These are phyloP conservation scores for Silurus meridionalis DNA, from an alignment of 2,113 vertebrate species.

Conservation along the genomic window DNA sequence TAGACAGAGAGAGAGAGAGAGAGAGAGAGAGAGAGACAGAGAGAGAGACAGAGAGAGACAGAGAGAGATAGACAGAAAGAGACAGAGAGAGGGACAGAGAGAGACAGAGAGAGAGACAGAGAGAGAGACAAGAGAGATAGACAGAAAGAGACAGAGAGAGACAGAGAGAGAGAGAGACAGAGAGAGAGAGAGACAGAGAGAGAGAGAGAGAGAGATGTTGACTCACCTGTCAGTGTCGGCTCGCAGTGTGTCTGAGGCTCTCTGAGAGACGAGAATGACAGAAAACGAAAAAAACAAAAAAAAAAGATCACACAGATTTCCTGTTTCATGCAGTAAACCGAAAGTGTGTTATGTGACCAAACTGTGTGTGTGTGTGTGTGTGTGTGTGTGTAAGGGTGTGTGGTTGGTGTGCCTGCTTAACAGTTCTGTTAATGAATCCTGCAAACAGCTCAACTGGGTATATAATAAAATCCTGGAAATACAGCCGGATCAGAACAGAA, in stretches of 20 bases:
- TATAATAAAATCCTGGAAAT: neutral
- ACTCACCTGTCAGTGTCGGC: conserved; percentile 78
- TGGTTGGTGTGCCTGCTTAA: neutral
- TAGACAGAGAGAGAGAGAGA: no score
- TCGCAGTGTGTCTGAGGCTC: conserved; percentile 72
- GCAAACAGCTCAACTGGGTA: neutral
- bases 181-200: no score
- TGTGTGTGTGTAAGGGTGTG: conserved; percentile 15
- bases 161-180: no score
- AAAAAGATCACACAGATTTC: conserved; percentile 31
- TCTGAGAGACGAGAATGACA: conserved; percentile 64
- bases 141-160: no score
- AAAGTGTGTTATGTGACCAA: conserved; percentile 12
- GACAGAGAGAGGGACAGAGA: no score
- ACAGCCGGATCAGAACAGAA: neutral
- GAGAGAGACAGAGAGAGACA: no score
- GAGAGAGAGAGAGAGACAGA: neutral
- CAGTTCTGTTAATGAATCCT: neutral
- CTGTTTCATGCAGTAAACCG: conserved; percentile 41
- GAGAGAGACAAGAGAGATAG: no score
- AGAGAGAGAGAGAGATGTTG: neutral
- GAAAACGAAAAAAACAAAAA: conserved; percentile 24
- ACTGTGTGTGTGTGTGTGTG: conserved; percentile 18
- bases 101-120: neutral
- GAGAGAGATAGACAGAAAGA: no score